Conservation (phyloP, 1,140 invertebrate genomes). For the Thalassaphorura encarpata region DNA sequence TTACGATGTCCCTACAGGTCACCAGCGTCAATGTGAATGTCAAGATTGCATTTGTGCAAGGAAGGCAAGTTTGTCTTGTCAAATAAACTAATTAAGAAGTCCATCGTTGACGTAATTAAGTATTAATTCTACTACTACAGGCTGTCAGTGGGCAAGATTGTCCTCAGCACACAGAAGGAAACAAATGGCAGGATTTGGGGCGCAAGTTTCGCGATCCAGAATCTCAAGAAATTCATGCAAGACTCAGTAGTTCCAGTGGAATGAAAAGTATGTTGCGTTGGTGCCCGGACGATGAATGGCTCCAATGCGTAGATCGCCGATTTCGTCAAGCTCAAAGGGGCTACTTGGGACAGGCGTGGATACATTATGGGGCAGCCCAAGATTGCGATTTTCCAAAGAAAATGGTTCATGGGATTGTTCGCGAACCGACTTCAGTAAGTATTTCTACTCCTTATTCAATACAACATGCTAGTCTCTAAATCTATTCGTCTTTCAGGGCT, state of each 20-base stretch:
- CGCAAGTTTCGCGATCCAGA: conserved; percentile 9
- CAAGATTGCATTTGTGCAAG: conserved; percentile 9
- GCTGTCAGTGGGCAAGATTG: background rate
- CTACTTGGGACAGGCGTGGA: conserved; percentile 12
- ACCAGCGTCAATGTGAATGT: conserved; percentile 29
- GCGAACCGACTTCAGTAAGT: conserved; percentile 2
- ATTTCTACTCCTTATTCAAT: background rate
- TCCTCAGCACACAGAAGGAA: conserved; percentile 25
- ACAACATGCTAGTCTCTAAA: no score
- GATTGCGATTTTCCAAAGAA: conserved; percentile 25
- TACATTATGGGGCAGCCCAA: conserved; percentile 30
- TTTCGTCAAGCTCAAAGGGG: conserved; percentile 21
- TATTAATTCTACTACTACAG: background rate
- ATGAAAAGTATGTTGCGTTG: conserved; percentile 16
- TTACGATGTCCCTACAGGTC: conserved; percentile 23
- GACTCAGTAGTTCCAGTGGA: conserved; percentile 18
- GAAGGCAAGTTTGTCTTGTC: conserved; percentile 8
- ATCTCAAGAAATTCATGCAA: conserved; percentile 15
- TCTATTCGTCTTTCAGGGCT: no score
- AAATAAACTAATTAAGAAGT: no score
- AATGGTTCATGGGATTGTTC: conserved; percentile 21
- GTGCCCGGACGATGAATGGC: conserved; percentile 23
- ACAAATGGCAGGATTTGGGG: conserved; percentile 17
- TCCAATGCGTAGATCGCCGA: conserved; percentile 18
- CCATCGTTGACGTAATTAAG: background rate